phyloP scores from a whole-genome alignment of 2,113 vertebrate species.

The Carlito syrichta region DNA sequence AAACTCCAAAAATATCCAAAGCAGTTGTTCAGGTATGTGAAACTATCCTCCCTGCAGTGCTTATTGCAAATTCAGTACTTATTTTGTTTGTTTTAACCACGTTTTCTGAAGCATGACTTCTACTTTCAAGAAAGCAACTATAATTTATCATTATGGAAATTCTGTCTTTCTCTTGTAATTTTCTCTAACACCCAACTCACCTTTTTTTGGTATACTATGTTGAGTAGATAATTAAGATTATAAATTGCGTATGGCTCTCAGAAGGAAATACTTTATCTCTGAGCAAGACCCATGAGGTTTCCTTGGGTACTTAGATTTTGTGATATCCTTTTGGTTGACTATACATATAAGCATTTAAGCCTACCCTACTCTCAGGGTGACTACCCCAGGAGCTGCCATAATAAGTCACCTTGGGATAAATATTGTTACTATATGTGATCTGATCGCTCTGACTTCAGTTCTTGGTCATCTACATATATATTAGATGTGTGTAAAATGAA shows the following conservation, averaged over 20 bases:
- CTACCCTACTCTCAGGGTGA: neutral
- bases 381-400: neutral
- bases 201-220: neutral
- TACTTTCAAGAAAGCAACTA: neutral
- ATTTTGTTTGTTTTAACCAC: neutral
- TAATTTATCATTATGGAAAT: neutral
- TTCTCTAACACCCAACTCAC: neutral
- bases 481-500: conserved; percentile 33
- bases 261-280: neutral
- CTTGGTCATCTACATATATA: neutral
- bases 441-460: neutral
- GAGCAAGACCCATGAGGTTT: neutral
- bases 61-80: neutral
- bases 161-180: neutral
- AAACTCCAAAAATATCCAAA: neutral
- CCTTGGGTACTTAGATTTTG: neutral
- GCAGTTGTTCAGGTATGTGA: neutral
- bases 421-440: neutral
- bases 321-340: neutral
- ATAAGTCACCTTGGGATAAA: neutral
- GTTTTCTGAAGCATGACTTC: neutral
- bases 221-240: neutral
- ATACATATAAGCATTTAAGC: neutral
- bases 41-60: neutral
- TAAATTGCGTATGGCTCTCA: neutral